Conservation (phyloP, 1,140 invertebrate genomes). For the Nautilus pompilius region DNA sequence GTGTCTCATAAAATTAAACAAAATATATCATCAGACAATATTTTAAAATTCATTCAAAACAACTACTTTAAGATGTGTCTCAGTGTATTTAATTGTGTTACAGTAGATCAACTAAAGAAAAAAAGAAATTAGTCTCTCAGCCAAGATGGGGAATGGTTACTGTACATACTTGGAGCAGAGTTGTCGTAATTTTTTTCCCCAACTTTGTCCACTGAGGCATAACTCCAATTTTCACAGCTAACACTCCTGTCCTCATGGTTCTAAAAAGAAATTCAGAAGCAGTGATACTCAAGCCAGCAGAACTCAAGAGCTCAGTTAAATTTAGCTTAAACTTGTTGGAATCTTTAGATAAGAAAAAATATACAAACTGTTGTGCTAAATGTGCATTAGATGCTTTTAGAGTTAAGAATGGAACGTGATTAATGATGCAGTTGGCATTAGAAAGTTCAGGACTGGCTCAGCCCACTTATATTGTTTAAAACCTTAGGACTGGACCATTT, state of each 20-base stretch:
- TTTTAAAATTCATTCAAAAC: neutral
- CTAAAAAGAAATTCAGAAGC: constrained; percentile 21
- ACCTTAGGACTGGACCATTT: no score
- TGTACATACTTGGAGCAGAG: constrained; percentile 75
- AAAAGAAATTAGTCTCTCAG: neutral
- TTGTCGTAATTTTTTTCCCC: constrained; percentile 74
- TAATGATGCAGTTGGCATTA: neutral
- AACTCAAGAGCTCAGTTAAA: no score
- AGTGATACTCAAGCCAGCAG: neutral
- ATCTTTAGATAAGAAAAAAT: constrained; percentile 2
- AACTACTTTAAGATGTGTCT: no score
- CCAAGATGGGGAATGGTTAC: constrained; percentile 1
- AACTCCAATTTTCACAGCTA: constrained; percentile 90
- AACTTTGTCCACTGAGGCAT: constrained; percentile 89
- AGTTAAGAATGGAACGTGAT: neutral
- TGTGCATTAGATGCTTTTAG: neutral
- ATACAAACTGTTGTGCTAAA: neutral
- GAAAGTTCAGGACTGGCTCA: no score
- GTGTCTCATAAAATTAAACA: neutral
- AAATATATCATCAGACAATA: constrained; percentile 2
- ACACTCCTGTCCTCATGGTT: constrained; percentile 74
- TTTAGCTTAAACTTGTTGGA: neutral
- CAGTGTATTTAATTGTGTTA: neutral
- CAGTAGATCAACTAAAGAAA: neutral
- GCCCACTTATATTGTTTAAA: no score